These are phyloP conservation scores for Spinus pinus DNA, from an alignment of 2,797 vertebrate species.

Conservation along the genomic window DNA sequence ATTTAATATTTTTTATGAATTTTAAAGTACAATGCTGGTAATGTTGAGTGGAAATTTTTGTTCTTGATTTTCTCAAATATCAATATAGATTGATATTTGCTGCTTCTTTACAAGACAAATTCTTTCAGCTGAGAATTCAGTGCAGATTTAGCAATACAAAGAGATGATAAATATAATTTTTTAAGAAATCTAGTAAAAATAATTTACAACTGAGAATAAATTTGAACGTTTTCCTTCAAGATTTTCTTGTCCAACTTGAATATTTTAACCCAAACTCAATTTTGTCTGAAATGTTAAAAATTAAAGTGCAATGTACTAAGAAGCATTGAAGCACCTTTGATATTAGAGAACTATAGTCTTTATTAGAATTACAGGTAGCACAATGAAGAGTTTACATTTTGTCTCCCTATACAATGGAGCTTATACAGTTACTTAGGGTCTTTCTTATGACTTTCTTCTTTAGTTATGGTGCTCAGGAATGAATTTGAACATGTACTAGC, in stretches of 20 bases:
- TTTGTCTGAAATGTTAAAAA: background rate
- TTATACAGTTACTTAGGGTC: background rate
- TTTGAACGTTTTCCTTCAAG: background rate
- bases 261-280: background rate
- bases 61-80: background rate
- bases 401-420: background rate
- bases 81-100: background rate
- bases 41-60: background rate
- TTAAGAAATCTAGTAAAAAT: background rate
- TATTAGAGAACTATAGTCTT: background rate
- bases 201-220: background rate
- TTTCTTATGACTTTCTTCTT: background rate
- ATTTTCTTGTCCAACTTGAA: background rate
- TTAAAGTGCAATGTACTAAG: background rate
- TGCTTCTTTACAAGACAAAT: background rate
- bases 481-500: background rate
- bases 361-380: background rate
- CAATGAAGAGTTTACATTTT: background rate
- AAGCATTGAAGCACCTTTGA: background rate
- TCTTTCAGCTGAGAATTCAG: background rate
- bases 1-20: background rate
- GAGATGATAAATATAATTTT: background rate
- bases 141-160: background rate
- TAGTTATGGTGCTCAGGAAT: background rate
- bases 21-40: background rate